phyloP scores from a whole-genome alignment of 2,113 vertebrate genomes.

The Nicator chloris region DNA sequence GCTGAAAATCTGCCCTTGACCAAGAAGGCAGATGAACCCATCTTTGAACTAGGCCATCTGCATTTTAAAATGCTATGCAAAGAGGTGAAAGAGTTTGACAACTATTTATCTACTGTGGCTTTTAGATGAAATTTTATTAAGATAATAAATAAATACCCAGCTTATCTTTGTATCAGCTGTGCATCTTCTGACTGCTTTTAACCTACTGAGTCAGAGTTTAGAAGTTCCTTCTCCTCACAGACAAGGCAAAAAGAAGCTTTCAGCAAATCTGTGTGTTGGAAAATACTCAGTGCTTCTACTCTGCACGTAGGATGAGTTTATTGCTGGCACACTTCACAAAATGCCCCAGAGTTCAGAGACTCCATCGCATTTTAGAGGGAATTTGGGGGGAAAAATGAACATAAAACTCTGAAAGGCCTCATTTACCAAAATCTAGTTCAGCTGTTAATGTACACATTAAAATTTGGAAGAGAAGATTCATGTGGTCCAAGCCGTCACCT shows the following conservation, averaged over 20 bases:
- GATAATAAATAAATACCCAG: background rate
- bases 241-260: background rate
- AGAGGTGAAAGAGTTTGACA: background rate
- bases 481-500: background rate
- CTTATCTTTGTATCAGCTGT: background rate
- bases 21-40: fast-evolving
- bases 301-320: fast-evolving
- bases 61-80: background rate
- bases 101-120: background rate
- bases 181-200: background rate
- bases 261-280: background rate
- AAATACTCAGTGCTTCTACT: background rate
- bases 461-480: background rate
- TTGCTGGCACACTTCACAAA: fast-evolving
- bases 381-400: background rate
- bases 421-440: background rate
- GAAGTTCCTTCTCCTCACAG: background rate
- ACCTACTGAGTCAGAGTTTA: background rate
- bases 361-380: background rate
- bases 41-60: background rate
- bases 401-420: background rate
- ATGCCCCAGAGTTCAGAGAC: background rate
- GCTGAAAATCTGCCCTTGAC: background rate
- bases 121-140: background rate
- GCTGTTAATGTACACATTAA: background rate